Evolutionary conservation across 1,140 invertebrate genomes (phyloP), one percentile per base, ranked within the genome.

Genomic region (Bathynomus jamesi): DNA sequence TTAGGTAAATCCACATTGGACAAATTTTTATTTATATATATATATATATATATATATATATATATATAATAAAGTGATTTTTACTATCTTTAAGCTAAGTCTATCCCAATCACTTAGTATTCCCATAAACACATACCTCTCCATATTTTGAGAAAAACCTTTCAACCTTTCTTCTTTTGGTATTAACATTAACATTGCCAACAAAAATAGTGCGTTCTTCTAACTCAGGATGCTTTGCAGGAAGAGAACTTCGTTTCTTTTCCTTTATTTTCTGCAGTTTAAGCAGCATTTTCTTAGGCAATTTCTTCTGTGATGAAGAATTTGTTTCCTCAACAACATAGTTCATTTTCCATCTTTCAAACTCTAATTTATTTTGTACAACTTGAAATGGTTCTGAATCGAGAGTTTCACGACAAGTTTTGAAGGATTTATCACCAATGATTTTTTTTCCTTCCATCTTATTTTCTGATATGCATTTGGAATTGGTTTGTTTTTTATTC

Each of bases 141-240:
- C 61, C 61, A 63, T 63, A 63, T 28, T 63, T 63, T 28, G 2
- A 24, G 24, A 63, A 63, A 28, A 63, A 63, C 27, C 27, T 24
- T 24, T 24, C 24, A 24, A 63, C 1, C 24, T 25, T 24, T 17
- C 27, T 24, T 28, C 61, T 24, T 11, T 63, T 11, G n/a, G 61
- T 1, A 11, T 63, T 10, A 1, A 63, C 27, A 11, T 28, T 28
- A 28, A 63, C 11, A 11, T 63, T 63, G 11, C 61, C 61, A 63
- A 63, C 61, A 63, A 63, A 63, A 11, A 63, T 63, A 1, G 61
- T 63, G 21, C 61, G 21, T 63, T 63, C 61, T 28, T 63, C 61
- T 17, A 25, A 13, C 11, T 2, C 2, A 2, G 61, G 24, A 63
- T 10, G 24, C 27, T 63, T 63, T 1, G 61, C 27, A 2, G 2